These are phyloP conservation scores for Pyrocephalus nanus DNA, from an alignment of 2,797 vertebrate genomes.

Conservation along the genomic window DNA sequence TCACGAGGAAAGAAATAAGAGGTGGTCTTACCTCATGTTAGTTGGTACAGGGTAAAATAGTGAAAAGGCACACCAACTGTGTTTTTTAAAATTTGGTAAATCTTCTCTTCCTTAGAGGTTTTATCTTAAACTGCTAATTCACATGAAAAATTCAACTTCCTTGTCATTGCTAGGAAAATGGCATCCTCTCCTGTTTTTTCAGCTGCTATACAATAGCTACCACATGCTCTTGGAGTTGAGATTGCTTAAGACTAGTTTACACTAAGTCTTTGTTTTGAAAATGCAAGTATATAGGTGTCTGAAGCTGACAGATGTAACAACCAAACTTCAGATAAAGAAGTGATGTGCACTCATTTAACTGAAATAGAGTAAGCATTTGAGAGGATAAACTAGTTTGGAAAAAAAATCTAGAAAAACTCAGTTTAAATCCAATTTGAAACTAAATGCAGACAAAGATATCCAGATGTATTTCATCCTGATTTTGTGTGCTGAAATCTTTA, in stretches of 20 bases:
- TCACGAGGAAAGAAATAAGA: not conserved
- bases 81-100: not conserved
- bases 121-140: not conserved
- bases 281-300: not conserved
- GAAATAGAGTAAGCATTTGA: not conserved
- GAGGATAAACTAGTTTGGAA: not conserved
- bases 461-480: not conserved
- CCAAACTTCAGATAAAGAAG: not conserved
- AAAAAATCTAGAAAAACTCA: not conserved
- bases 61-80: not conserved
- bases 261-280: not conserved
- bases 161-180: not conserved
- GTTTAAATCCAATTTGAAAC: not conserved
- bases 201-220: not conserved
- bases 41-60: not conserved
- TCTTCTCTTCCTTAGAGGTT: not conserved
- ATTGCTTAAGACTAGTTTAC: not conserved
- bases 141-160: not conserved
- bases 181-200: not conserved
- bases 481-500: not conserved
- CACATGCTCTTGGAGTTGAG: not conserved
- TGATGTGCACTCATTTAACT: not conserved
- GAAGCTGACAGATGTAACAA: accelerated
- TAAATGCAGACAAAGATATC: not conserved
- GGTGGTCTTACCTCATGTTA: not conserved